Percentiles rank a stretch among this genome's conserved stretches.
phyloP scores from a whole-genome alignment of 2,888 invertebrate species.

The Clistopyga incitator region DNA sequence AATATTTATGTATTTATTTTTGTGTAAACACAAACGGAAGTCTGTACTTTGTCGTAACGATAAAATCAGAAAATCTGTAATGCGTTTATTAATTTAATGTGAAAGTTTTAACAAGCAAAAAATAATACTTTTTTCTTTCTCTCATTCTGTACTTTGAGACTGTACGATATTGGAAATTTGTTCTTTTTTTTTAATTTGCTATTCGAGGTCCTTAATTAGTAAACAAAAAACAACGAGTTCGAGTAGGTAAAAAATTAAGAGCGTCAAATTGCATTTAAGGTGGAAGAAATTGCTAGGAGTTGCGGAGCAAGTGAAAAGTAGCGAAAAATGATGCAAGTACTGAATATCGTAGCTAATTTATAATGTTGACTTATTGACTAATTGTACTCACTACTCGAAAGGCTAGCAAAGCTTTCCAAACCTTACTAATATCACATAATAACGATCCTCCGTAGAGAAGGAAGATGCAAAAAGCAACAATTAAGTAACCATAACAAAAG shows the following conservation, averaged over 20 bases:
- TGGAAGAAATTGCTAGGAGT: neutral
- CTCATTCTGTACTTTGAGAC: too few species aligned
- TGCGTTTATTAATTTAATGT: too few species aligned
- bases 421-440: slow-evolving; percentile 34
- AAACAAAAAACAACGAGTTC: too few species aligned
- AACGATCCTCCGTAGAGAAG: slow-evolving; percentile 23
- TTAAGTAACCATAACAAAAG: slow-evolving; percentile 60
- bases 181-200: too few species aligned
- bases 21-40: too few species aligned
- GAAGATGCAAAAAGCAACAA: slow-evolving; percentile 34
- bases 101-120: too few species aligned
- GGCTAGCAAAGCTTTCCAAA: slow-evolving; percentile 41
- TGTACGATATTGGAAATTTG: too few species aligned
- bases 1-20: too few species aligned
- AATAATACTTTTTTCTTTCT: too few species aligned
- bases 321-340: neutral
- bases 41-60: too few species aligned
- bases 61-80: too few species aligned
- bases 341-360: neutral
- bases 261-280: neutral
- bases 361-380: slow-evolving; percentile 11
- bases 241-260: neutral
- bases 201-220: too few species aligned
- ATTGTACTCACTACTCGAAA: slow-evolving; percentile 50
- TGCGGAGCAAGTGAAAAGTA: neutral